Evolutionary conservation across 2,888 invertebrate genomes (phyloP).

Genomic region (Gari tellinella): DNA sequence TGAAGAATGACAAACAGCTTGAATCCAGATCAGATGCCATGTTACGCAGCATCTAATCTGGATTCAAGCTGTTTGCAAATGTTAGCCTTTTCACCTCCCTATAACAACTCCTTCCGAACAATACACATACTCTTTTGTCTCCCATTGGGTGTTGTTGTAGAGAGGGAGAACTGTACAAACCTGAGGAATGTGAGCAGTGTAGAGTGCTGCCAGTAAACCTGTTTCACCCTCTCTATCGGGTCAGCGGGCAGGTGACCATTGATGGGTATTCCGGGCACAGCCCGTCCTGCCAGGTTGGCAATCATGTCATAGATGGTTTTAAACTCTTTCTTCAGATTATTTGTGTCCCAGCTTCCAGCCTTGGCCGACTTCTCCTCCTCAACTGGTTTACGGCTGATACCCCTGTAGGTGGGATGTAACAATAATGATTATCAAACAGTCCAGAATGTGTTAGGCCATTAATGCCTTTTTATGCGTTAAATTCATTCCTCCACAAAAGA

Average conservation of each 20-base stretch:
- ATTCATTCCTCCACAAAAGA: no score
- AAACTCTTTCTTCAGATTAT: conserved; percentile 80
- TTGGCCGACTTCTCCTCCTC: conserved; percentile 67
- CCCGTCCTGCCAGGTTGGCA: conserved; percentile 79
- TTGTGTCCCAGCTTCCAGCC: conserved; percentile 70
- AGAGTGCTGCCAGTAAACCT: conserved; percentile 84
- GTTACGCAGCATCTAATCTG: no score
- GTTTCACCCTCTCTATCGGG: conserved; percentile 81
- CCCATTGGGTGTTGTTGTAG: no score
- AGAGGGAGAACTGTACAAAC: conserved; percentile 69
- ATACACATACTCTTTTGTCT: no score
- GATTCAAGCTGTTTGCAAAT: no score
- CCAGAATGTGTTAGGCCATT: no score
- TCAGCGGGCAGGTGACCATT: conserved; percentile 81
- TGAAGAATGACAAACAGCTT: no score
- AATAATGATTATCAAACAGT: no score
- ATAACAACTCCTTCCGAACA: no score
- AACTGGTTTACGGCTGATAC: conserved; percentile 69
- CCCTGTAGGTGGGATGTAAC: conserved; percentile 58
- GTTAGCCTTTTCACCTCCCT: no score
- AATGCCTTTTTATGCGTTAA: no score
- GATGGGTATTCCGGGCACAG: conserved; percentile 82
- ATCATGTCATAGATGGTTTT: conserved; percentile 84
- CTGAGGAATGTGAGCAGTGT: conserved; percentile 84
- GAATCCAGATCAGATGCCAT: no score